Evolutionary conservation across 2,797 vertebrate genomes (phyloP).

Genomic region (Bovichtus diacanthus): DNA sequence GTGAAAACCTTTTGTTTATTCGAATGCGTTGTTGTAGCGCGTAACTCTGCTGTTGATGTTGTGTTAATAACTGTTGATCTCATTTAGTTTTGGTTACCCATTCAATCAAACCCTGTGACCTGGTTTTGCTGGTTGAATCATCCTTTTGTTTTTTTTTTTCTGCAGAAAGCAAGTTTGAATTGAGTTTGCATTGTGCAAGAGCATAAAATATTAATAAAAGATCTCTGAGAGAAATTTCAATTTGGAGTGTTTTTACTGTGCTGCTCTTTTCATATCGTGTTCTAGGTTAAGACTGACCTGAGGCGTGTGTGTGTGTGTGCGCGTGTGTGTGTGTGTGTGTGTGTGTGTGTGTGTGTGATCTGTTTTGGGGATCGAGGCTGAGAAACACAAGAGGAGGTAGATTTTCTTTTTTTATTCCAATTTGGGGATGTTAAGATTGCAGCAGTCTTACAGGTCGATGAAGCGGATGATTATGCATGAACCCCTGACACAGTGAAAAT

Average conservation of each 20-base stretch:
- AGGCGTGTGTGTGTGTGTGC: slow-evolving; percentile 50
- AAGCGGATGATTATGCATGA: slow-evolving; percentile 79
- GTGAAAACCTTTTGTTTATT: slow-evolving; percentile 53
- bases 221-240: slow-evolving; percentile 64
- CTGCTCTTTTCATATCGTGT: slow-evolving; percentile 49
- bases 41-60: slow-evolving; percentile 35
- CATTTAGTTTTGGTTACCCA: slow-evolving; percentile 32
- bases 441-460: slow-evolving; percentile 63
- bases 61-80: slow-evolving; percentile 49
- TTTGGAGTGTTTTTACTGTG: slow-evolving; percentile 49
- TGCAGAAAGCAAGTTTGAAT: slow-evolving; percentile 43
- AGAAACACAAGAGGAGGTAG: slow-evolving; percentile 41
- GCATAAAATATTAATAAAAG: slow-evolving; percentile 67
- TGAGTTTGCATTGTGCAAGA: slow-evolving; percentile 62
- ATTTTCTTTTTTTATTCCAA: slow-evolving; percentile 42
- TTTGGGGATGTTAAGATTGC: slow-evolving; percentile 67
- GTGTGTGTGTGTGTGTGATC: slow-evolving; percentile 62
- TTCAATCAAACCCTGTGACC: slow-evolving; percentile 56
- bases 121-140: slow-evolving; percentile 41
- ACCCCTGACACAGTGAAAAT: slow-evolving; percentile 75
- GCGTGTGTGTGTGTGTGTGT: neutral
- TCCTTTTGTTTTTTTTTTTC: slow-evolving; percentile 59
- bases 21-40: slow-evolving; percentile 14
- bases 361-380: slow-evolving; percentile 55
- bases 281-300: slow-evolving; percentile 70